Percentiles rank a stretch among this genome's conserved stretches.
Conservation (phyloP, 2,888 invertebrate species). For the Scrobipalpa costella region DNA sequence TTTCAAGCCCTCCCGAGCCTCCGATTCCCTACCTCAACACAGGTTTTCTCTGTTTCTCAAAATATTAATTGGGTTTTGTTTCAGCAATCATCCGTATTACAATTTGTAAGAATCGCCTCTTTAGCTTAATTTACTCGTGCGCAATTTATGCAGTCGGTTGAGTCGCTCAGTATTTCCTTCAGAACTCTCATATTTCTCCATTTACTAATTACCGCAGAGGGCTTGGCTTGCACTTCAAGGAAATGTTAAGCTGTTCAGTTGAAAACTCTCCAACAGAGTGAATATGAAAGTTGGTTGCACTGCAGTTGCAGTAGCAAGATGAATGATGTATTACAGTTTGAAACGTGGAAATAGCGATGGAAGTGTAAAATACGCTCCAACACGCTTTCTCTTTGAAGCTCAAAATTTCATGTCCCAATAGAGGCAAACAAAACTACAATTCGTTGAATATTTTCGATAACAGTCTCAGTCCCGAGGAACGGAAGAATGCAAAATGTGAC, state of each 20-base stretch:
- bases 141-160: conserved; percentile 1
- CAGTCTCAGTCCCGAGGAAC: conserved; percentile 47
- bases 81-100: not conserved
- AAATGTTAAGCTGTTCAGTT: conserved; percentile 7
- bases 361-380: conserved; percentile 30
- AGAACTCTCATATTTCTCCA: conserved; percentile 1
- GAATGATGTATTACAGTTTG: conserved; percentile 23
- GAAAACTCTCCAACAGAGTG: not conserved
- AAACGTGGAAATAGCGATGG: conserved; percentile 14
- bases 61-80: not conserved
- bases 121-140: conserved; percentile 5
- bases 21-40: conserved; percentile 71
- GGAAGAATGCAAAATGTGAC: conserved; percentile 59
- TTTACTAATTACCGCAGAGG: conserved; percentile 12
- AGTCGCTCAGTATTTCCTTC: not conserved
- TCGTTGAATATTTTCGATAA: conserved; percentile 51
- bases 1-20: conserved; percentile 70
- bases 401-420: conserved; percentile 39
- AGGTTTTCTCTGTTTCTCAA: conserved; percentile 1
- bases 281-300: conserved; percentile 14
- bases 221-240: conserved; percentile 2
- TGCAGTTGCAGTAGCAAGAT: conserved; percentile 1
- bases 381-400: conserved; percentile 35
- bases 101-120: not conserved
- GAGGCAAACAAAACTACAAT: conserved; percentile 45